Evolutionary conservation across 1,140 invertebrate species (phyloP).

Genomic region (Meloidogyne exigua): DNA sequence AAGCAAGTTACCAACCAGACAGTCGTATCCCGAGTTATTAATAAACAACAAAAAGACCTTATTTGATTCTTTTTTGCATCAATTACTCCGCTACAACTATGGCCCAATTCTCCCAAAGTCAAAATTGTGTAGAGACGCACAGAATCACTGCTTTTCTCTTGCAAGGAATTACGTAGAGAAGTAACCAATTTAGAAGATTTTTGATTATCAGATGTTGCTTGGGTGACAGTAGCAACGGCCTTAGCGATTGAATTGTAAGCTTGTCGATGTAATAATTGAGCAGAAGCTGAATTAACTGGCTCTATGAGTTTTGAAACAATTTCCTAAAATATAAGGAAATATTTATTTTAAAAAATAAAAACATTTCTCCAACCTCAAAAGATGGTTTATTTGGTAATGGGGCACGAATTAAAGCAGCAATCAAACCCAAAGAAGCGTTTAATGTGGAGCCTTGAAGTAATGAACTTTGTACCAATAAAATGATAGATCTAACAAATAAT

Average conservation of each 20-base stretch:
- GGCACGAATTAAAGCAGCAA: conserved; percentile 72
- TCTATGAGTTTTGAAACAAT: conserved; percentile 33
- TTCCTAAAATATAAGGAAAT: conserved; percentile 32
- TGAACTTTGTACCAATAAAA: conserved; percentile 78
- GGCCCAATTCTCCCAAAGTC: conserved; percentile 91
- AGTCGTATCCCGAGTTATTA: too few species aligned
- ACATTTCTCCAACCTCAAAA: conserved; percentile 27
- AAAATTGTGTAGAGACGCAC: conserved; percentile 82
- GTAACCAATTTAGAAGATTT: conserved; percentile 63
- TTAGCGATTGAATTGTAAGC: conserved; percentile 46
- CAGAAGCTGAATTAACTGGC: conserved; percentile 26
- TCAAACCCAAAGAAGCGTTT: conserved; percentile 79
- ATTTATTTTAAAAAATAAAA: conserved; percentile 22
- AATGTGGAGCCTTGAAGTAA: conserved; percentile 83
- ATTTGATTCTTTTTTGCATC: conserved; percentile 6
- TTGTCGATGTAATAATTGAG: conserved; percentile 43
- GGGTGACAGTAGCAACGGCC: conserved; percentile 37
- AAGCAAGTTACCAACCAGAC: too few species aligned
- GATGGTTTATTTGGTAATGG: conserved; percentile 67
- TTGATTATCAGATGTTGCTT: conserved; percentile 31
- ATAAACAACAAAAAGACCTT: background rate
- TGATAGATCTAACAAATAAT: conserved; percentile 21
- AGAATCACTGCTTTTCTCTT: conserved; percentile 67
- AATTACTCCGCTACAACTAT: conserved; percentile 64
- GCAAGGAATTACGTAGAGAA: conserved; percentile 48